phyloP scores from a whole-genome alignment of 2,113 vertebrate genomes.

The Uropsilus gracilis region DNA sequence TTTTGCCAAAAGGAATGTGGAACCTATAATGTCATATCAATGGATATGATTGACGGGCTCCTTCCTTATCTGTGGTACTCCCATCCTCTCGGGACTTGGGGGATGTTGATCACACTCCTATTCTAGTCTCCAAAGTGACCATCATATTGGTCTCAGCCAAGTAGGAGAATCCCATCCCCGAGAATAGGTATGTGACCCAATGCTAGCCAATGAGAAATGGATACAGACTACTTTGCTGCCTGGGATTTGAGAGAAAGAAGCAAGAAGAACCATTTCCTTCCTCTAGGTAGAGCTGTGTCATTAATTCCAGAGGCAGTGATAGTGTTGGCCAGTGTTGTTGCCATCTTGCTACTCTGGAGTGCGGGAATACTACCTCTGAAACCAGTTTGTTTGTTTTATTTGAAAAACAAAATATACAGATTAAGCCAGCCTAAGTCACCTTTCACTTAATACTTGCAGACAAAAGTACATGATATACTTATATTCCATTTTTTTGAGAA shows the following conservation, averaged over 20 bases:
- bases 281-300: not conserved
- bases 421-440: not conserved
- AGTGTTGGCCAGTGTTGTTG: fast-evolving
- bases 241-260: not conserved
- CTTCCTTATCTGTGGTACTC: not conserved
- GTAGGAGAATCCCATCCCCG: not conserved
- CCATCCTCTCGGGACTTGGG: not conserved
- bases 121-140: not conserved
- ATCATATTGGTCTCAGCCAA: not conserved
- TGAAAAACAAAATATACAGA: not conserved
- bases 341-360: not conserved
- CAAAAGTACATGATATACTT: not conserved
- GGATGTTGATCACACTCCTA: too few relatives aligned
- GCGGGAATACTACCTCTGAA: not conserved
- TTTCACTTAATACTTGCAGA: not conserved
- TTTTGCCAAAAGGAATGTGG: not conserved
- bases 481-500: not conserved
- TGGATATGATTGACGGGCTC: not conserved
- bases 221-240: not conserved
- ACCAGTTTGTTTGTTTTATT: not conserved
- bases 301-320: not conserved
- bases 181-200: too few relatives aligned
- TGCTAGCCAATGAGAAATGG: not conserved
- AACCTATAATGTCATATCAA: not conserved
- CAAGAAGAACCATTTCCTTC: not conserved